Evolutionary conservation across 2,888 invertebrate genomes (phyloP), one percentile per base, ranked within the genome.

Genomic region (Melangyna quadrimaculata): DNA sequence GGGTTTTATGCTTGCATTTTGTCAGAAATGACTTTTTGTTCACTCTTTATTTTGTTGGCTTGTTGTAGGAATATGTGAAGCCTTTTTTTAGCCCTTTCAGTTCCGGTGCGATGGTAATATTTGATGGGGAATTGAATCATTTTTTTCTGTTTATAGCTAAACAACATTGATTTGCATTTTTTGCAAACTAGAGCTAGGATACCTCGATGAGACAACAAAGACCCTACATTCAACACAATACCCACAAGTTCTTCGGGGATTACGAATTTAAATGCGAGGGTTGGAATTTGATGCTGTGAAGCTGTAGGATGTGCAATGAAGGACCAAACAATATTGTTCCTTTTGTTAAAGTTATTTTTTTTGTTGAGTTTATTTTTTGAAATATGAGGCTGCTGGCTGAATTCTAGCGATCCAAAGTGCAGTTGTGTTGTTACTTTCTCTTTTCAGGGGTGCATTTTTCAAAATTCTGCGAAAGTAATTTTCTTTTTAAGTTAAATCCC

Each of bases 151-250:
- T 45, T 48, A 29, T 32, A 45, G 71, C 71, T 71, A 71, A 84
- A 79, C 79, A 71, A 84, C 75, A 79, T 75, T 84, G 79, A 84
- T 84, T 84, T 84, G 83, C 79, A 84, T 84, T 84, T n/a, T 79
- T 74, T 74, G 48, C 48, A 63, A 69, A 32, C 55, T 22, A 55
- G 55, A 27, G 27, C 19, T 37, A n/a, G n/a, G n/a, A n/a, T 35
- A 14, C 19, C 40, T 71, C 12, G 10, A 32, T 45, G 10, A 3
- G 8, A 17, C 29, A 10, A 40, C 65, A 72, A 45, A 45, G 65
- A 48, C 6, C 43, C 69, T 40, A n/a, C n/a, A 51, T 67, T 43
- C 48, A 55, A 53, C 35, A 59, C 45, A 63, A 55, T 45, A 24
- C 53, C 72, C 40, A 70, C 57, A 75, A 61, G 61, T 75, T 75